Evolutionary conservation across 2,113 vertebrate genomes (phyloP).

Genomic region (Sylvicapra grimmia): DNA sequence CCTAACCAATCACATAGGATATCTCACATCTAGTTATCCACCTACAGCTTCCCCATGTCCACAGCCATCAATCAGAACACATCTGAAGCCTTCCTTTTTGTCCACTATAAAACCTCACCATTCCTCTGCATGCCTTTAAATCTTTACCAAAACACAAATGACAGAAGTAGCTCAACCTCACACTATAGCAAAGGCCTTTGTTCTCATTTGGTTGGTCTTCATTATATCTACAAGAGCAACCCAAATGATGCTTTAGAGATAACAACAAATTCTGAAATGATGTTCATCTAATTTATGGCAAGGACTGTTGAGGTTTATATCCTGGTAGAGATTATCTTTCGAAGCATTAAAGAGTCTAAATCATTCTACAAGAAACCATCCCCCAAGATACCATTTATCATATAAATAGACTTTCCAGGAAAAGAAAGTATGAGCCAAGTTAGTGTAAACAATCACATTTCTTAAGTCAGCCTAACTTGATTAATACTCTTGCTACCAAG

Average conservation of each 20-base stretch:
- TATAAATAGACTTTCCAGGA: neutral
- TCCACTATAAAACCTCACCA: neutral
- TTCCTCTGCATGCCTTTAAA: neutral
- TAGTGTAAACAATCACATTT: neutral
- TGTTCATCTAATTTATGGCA: neutral
- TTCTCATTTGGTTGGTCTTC: constrained; percentile 11
- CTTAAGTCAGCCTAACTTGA: neutral
- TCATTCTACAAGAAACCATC: constrained; percentile 6
- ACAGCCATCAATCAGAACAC: neutral
- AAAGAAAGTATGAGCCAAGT: neutral
- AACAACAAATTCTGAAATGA: neutral
- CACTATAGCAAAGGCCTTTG: neutral
- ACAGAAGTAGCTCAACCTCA: neutral
- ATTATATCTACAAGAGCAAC: neutral
- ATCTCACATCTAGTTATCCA: neutral
- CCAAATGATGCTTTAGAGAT: neutral
- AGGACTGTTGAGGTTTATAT: neutral
- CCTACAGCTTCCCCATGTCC: neutral
- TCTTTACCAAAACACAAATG: neutral
- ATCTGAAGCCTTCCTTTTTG: neutral
- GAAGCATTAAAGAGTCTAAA: neutral
- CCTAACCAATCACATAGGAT: neutral
- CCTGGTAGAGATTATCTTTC: neutral
- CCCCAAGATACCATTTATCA: neutral
- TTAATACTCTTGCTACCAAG: neutral